Percentiles rank a stretch among this genome's conserved stretches.
These are phyloP conservation scores for Gallinago undulata DNA, from an alignment of 2,113 vertebrate species.

Conservation along the genomic window DNA sequence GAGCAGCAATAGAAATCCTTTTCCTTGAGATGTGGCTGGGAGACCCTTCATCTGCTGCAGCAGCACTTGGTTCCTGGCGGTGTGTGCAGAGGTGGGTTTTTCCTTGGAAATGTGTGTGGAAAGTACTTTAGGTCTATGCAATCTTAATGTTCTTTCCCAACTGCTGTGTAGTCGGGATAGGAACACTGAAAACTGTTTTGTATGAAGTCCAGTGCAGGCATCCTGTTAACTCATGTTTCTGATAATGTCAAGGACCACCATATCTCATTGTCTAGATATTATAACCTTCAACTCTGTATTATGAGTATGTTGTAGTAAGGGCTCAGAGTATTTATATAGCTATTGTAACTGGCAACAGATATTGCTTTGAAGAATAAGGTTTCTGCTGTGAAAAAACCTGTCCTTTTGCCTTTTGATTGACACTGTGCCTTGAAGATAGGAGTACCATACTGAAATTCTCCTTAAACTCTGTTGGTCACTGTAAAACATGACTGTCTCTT, in stretches of 20 bases:
- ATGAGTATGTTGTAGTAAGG: neutral
- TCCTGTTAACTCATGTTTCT: neutral
- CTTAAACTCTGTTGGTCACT: neutral
- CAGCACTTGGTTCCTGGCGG: neutral
- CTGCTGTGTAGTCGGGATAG: neutral
- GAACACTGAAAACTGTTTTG: neutral
- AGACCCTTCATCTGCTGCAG: neutral
- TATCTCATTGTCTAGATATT: neutral
- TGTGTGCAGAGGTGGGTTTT: neutral
- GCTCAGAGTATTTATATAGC: neutral
- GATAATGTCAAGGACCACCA: neutral
- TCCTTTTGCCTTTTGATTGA: neutral
- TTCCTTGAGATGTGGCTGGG: neutral
- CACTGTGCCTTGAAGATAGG: neutral
- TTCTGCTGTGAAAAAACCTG: neutral
- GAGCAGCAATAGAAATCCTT: neutral
- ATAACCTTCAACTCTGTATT: neutral
- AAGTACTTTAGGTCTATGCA: neutral
- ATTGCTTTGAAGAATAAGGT: neutral
- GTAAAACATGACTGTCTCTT: neutral
- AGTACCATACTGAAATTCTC: neutral
- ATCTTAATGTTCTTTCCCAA: neutral
- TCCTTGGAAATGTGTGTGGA: neutral
- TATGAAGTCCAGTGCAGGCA: neutral
- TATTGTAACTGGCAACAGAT: neutral